Evolutionary conservation across 2,888 invertebrate species (phyloP), one percentile per base, ranked within the genome.

Genomic region (Ditula angustiorana): DNA sequence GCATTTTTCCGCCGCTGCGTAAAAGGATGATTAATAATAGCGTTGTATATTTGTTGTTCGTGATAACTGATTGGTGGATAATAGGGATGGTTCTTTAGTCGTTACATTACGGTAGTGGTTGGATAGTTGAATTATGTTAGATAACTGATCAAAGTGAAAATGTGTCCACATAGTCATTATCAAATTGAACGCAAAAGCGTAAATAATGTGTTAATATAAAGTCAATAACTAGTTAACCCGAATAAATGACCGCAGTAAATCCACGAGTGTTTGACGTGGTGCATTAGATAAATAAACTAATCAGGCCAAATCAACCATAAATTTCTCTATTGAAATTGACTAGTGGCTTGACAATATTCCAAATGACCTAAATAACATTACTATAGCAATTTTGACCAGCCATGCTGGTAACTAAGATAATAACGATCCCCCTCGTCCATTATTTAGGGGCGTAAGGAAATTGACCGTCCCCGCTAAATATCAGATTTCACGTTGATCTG

Each of bases 401-500:
- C 47, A 16, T 37, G 23, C 21, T 61, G 75, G 77, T 80, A 82
- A 80, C 81, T 80, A 82, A 74, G 79, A 80, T 86, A 86, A 87
- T 87, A 84, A 74, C 71, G 71, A 75, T 80, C 76, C 84, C 87
- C 88, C 85, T 83, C 80, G 75, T 89, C 90, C 89, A 91, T 92
- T 64, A 64, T 64, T 64, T 90, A 91, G 82, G 70, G 70, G 71
- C 67, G 77, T 74, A 82, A 87, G 86, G 84, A 88, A 86, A 90
- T 88, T 89, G 88, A 76, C 83, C 80, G 76, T 85, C 90, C 90
- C 87, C 79, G 76, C 83, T 85, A 87, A 88, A 90, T 91, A 92
- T 92, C 92, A 88, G 85, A 89, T 92, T 88, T 90, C 92, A 84
- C 83, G 88, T 86, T 87, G 86, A 91, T 91, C 88, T 87, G 81